These are phyloP conservation scores for Scotopteryx bipunctaria DNA, from an alignment of 2,888 invertebrate species.

Conservation along the genomic window DNA sequence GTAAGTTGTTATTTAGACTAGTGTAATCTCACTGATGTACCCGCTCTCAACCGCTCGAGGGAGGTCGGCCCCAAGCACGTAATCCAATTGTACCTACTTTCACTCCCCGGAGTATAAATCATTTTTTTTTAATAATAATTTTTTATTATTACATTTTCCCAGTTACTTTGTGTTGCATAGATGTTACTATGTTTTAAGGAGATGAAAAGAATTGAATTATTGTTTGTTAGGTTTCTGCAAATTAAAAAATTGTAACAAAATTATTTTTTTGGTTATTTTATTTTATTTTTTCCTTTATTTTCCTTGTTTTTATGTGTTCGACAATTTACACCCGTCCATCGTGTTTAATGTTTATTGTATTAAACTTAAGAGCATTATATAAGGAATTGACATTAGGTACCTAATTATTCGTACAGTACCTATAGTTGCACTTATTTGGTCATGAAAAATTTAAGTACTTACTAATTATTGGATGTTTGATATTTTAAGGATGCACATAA, in stretches of 20 bases:
- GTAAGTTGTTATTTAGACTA: slow-evolving; percentile 79
- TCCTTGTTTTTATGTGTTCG: slow-evolving; percentile 55
- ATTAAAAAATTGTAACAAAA: slow-evolving; percentile 83
- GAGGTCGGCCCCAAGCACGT: slow-evolving; percentile 68
- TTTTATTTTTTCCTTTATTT: slow-evolving; percentile 52
- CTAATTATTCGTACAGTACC: slow-evolving; percentile 61
- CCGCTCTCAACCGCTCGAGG: slow-evolving; percentile 58
- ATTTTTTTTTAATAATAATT: slow-evolving; percentile 61
- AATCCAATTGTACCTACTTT: slow-evolving; percentile 81
- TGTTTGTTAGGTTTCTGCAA: slow-evolving; percentile 84
- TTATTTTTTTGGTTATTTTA: slow-evolving; percentile 71
- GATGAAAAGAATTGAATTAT: slow-evolving; percentile 76
- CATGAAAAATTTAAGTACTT: slow-evolving; percentile 63
- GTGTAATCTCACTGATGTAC: slow-evolving; percentile 79
- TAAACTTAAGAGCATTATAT: slow-evolving; percentile 73
- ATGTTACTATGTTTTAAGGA: slow-evolving; percentile 84
- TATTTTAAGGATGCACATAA: slow-evolving; percentile 72
- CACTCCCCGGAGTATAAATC: slow-evolving; percentile 82
- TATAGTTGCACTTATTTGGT: slow-evolving; percentile 73
- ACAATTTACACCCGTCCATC: slow-evolving; percentile 84
- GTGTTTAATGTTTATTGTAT: slow-evolving; percentile 78
- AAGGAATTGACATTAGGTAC: slow-evolving; percentile 76
- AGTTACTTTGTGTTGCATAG: slow-evolving; percentile 84
- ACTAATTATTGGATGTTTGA: slow-evolving; percentile 67
- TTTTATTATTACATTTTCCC: slow-evolving; percentile 73